Evolutionary conservation across 2,888 invertebrate species (phyloP).

Genomic region (Zonitis immaculata): DNA sequence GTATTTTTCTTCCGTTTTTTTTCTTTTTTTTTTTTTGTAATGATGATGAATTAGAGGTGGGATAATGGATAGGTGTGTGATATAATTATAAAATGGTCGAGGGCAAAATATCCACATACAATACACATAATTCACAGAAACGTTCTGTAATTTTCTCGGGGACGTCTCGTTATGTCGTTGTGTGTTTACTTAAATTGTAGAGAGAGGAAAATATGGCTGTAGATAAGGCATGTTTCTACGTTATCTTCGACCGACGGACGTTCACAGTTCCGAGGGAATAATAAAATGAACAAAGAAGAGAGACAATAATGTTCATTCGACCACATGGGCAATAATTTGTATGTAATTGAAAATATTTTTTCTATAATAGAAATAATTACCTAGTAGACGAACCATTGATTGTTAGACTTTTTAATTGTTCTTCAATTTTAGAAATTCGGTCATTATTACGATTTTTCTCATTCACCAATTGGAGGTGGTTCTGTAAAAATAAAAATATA

Average conservation of each 20-base stretch:
- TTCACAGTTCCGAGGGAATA: slow-evolving; percentile 1
- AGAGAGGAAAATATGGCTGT: slow-evolving; percentile 42
- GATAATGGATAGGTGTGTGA: neutral
- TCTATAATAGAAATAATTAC: slow-evolving; percentile 18
- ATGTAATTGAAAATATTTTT: neutral
- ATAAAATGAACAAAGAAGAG: too few species aligned
- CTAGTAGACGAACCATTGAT: slow-evolving; percentile 30
- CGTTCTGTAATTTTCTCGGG: slow-evolving; percentile 39
- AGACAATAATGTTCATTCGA: too few species aligned
- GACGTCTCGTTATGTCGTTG: slow-evolving; percentile 29
- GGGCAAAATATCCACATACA: slow-evolving; percentile 2
- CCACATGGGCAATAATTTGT: neutral
- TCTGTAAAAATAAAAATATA: slow-evolving; percentile 49
- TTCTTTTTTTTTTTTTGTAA: too few species aligned
- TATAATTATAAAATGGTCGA: neutral
- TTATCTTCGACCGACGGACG: slow-evolving; percentile 36
- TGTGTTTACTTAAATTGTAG: neutral
- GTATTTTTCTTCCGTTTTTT: neutral
- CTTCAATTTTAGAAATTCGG: slow-evolving; percentile 62
- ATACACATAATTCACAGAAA: slow-evolving; percentile 37
- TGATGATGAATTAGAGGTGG: too few species aligned
- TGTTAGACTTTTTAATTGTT: slow-evolving; percentile 55
- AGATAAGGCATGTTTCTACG: slow-evolving; percentile 47
- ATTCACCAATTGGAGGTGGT: slow-evolving; percentile 59
- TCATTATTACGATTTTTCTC: slow-evolving; percentile 65